These are phyloP conservation scores for Parotia lawesii DNA, from an alignment of 2,113 vertebrate genomes.

Conservation along the genomic window DNA sequence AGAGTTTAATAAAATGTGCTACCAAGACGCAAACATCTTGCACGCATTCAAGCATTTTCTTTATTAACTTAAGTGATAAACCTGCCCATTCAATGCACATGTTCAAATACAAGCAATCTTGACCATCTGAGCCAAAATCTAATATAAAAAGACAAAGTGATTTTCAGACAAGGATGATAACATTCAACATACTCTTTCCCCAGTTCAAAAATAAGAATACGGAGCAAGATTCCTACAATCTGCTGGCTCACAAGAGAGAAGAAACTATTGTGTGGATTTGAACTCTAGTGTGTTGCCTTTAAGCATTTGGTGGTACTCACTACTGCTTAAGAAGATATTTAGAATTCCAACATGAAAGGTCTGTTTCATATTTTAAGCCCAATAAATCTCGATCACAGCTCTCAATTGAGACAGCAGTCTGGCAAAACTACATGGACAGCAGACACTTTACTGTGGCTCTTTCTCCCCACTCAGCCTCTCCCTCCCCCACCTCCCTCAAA, in stretches of 20 bases:
- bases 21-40: slow-evolving; percentile 45
- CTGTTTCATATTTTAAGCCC: slow-evolving; percentile 67
- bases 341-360: slow-evolving; percentile 71
- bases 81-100: slow-evolving; percentile 5
- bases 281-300: slow-evolving; percentile 62
- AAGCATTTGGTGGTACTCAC: slow-evolving; percentile 56
- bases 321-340: slow-evolving; percentile 68
- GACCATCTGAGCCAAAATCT: slow-evolving; percentile 2
- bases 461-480: slow-evolving; percentile 39
- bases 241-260: slow-evolving; percentile 30
- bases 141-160: not conserved
- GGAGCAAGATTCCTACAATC: not conserved
- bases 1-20: slow-evolving; percentile 25
- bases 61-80: slow-evolving; percentile 29
- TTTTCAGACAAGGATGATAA: slow-evolving; percentile 15
- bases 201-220: not conserved
- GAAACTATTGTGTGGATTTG: slow-evolving; percentile 29
- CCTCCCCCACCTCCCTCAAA: slow-evolving; percentile 4
- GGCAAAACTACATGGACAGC: slow-evolving; percentile 59
- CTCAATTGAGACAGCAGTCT: slow-evolving; percentile 61
- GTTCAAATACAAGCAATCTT: not conserved
- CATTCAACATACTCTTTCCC: not conserved
- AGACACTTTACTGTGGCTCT: slow-evolving; percentile 52
- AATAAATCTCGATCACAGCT: slow-evolving; percentile 68
- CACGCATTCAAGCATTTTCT: not conserved